Base-by-base conservation (phyloP, 1,140 invertebrate species). In the Luehdorfia chinensis region DNA sequence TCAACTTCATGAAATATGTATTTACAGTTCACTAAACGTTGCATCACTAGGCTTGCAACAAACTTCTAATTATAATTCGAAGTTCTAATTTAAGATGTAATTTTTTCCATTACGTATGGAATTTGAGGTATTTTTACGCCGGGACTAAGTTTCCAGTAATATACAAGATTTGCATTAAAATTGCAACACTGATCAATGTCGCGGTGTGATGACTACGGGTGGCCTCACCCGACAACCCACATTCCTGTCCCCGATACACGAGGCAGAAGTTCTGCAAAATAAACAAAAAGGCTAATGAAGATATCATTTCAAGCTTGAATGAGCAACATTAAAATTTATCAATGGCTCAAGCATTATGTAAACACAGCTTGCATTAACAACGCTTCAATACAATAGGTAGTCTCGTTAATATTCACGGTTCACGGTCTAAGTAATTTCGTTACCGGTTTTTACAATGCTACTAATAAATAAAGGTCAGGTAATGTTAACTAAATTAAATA, bases 251-350 rank as follows among this genome's bases (percentile, higher is more conserved):
- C 3, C 72, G 68, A 47, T 83, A 84, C 57, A 81, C 76, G 25
- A 79, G 46, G 55, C 81, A 85, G 49, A 81, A 85, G 52, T 66
- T 85, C 81, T 85, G 78, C 23, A 76, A 75, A 62, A 58, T 43
- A 49, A 47, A 63, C 51, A 49, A 21, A 14, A 7, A 37, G 18
- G 11, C 5, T 27, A 47, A 47, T 33, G 34, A 7, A n/a, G n/a
- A n/a, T n/a, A n/a, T n/a, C n/a, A 33, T 16, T 30, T 14, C 11
- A 19, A 31, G n/a, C 16, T 46, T 46, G 8, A 33, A 27, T 14
- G 41, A 28, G 25, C 43, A 52, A 52, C 30, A 30, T 25, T 46
- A n/a, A 46, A 41, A 14, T 39, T 6, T 8, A 9, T 5, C 32
- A 33, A 32, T 49, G 28, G 16, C 41, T 43, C 18, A 43, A 21